Conservation (phyloP, 2,113 vertebrate species). For the Agapornis roseicollis region DNA sequence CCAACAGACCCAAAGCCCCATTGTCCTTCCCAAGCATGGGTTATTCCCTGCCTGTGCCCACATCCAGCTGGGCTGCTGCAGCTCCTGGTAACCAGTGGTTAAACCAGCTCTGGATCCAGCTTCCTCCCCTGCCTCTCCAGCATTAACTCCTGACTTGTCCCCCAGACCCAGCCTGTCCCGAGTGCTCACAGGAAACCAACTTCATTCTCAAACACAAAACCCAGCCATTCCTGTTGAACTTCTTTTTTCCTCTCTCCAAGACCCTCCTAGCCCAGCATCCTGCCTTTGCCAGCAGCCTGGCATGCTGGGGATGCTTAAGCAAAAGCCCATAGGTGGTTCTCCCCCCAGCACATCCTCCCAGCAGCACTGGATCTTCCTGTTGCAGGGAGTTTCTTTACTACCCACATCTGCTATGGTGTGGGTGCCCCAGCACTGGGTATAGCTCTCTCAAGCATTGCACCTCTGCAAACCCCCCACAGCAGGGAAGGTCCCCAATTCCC, state of each 20-base stretch:
- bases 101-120: neutral
- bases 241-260: neutral
- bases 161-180: accelerated
- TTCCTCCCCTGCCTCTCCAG: neutral
- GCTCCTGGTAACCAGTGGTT: accelerated
- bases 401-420: neutral
- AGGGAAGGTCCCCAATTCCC: neutral
- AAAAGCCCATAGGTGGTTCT: neutral
- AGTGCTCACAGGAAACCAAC: neutral
- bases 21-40: accelerated
- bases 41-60: neutral
- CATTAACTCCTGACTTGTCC: neutral
- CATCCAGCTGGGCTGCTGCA: neutral
- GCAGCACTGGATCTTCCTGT: neutral
- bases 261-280: neutral
- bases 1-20: neutral
- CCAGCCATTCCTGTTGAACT: neutral
- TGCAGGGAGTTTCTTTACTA: neutral
- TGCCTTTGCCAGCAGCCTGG: neutral
- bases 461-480: neutral
- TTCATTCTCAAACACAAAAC: neutral
- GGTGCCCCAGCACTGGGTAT: neutral
- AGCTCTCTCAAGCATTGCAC: neutral
- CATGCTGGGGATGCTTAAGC: neutral
- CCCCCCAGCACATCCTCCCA: neutral